Evolutionary conservation across 1,140 invertebrate genomes (phyloP).

Genomic region (Scaptomyza pallida): DNA sequence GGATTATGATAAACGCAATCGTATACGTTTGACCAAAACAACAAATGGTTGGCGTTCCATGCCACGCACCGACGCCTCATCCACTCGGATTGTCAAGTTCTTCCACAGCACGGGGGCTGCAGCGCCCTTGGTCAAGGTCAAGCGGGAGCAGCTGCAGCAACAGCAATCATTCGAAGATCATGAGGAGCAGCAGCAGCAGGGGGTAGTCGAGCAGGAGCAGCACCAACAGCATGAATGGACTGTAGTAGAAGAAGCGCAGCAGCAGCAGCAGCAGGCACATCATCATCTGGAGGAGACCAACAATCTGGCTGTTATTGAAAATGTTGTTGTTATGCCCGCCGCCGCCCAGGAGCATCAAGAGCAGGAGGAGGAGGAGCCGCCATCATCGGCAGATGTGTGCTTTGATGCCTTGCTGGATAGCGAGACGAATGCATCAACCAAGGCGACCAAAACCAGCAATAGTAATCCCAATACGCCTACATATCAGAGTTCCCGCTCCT

Average conservation of each 20-base stretch:
- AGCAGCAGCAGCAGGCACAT: constrained; percentile 9
- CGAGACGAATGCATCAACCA: constrained; percentile 65
- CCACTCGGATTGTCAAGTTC: constrained; percentile 76
- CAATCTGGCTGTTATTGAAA: constrained; percentile 49
- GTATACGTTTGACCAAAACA: constrained; percentile 91
- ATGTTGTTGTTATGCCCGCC: constrained; percentile 56
- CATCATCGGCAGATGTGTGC: constrained; percentile 21
- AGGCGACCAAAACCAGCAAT: constrained; percentile 63
- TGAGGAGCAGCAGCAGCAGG: constrained; percentile 10
- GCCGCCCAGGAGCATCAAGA: constrained; percentile 29
- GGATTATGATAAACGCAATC: constrained; percentile 92
- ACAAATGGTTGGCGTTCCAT: constrained; percentile 92
- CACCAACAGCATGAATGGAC: constrained; percentile 39
- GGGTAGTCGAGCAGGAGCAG: constrained; percentile 15
- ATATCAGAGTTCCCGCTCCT: constrained; percentile 68
- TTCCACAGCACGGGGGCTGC: constrained; percentile 60
- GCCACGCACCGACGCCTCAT: constrained; percentile 88
- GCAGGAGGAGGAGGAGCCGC: neutral
- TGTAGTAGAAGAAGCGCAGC: constrained; percentile 13
- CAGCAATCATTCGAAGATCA: constrained; percentile 47
- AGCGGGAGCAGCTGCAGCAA: constrained; percentile 66
- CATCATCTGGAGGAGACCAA: constrained; percentile 12
- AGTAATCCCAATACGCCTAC: constrained; percentile 65
- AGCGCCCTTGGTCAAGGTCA: constrained; percentile 73
- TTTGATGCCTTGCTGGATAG: constrained; percentile 67